These are phyloP conservation scores for Calidris pygmaea DNA, from an alignment of 2,113 vertebrate genomes.

Conservation along the genomic window DNA sequence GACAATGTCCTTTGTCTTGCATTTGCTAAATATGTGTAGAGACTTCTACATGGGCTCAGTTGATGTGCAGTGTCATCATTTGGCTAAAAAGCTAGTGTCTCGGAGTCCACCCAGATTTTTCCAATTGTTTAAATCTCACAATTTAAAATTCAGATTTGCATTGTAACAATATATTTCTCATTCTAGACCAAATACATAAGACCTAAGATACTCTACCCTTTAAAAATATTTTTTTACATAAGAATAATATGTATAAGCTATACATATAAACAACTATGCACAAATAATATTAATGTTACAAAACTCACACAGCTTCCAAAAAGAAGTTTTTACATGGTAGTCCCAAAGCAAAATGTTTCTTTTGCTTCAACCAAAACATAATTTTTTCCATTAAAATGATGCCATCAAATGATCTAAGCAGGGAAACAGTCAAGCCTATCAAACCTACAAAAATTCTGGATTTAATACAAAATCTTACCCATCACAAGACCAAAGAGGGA, in stretches of 20 bases:
- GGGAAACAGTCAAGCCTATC: neutral
- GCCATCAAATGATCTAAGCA: neutral
- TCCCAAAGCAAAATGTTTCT: neutral
- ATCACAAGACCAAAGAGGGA: neutral
- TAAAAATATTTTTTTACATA: neutral
- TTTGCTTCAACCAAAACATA: neutral
- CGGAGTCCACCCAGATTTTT: neutral
- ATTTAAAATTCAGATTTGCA: neutral
- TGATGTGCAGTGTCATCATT: neutral
- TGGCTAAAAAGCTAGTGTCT: neutral
- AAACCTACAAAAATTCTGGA: rapidly evolving
- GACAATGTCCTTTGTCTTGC: neutral
- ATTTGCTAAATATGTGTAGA: neutral
- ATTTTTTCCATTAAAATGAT: neutral
- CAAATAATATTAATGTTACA: neutral
- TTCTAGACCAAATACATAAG: neutral
- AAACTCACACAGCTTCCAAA: neutral
- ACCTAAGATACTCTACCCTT: neutral
- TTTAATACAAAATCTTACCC: neutral
- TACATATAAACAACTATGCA: neutral
- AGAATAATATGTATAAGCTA: neutral
- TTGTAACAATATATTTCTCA: neutral
- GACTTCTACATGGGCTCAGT: neutral
- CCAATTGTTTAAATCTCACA: neutral
- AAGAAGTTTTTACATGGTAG: neutral